phyloP scores from a whole-genome alignment of 1,140 invertebrate species.

The Conus betulinus region DNA sequence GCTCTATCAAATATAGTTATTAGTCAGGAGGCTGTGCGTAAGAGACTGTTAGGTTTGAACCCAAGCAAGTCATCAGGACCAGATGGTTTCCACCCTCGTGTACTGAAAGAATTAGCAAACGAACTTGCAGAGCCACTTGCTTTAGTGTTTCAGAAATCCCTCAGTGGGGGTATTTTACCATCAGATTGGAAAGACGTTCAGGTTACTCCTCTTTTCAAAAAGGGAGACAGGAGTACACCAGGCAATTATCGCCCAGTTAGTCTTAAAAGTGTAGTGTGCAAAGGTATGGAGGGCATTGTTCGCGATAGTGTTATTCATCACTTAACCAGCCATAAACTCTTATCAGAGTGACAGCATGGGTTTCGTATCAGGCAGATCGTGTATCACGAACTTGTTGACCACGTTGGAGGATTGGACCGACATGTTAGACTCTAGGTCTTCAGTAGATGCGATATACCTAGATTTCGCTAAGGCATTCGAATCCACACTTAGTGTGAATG shows the following conservation, averaged over 20 bases:
- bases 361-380: neutral
- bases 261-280: neutral
- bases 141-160: neutral
- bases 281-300: neutral
- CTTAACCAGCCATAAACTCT: neutral
- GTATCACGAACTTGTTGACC: neutral
- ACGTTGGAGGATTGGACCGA: neutral
- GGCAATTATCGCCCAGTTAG: constrained; percentile 2
- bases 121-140: too few species aligned
- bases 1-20: too few species aligned
- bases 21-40: too few species aligned
- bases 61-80: too few species aligned
- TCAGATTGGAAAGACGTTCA: neutral
- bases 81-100: too few species aligned
- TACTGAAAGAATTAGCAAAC: too few species aligned
- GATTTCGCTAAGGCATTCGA: constrained; percentile 10
- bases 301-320: neutral
- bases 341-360: neutral
- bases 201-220: constrained; percentile 12
- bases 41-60: too few species aligned
- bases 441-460: constrained; percentile 14
- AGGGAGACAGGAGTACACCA: neutral
- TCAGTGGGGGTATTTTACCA: neutral
- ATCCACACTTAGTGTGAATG: neutral
- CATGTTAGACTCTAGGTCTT: neutral